Conservation (phyloP, 2,113 vertebrate species). For the Pelecanus crispus region DNA sequence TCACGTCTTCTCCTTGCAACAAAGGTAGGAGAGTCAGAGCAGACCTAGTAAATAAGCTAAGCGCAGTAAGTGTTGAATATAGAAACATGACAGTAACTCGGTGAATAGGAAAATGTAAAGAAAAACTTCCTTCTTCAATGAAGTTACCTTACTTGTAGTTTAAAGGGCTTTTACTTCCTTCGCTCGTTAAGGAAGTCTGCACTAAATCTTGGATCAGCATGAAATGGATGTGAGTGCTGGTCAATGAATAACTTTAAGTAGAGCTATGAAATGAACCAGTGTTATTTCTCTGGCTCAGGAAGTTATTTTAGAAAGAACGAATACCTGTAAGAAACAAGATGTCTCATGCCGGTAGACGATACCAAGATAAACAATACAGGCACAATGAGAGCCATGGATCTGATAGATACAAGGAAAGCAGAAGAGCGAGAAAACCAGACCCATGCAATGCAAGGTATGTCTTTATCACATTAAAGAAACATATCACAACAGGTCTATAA, state of each 20-base stretch:
- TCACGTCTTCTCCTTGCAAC: background rate
- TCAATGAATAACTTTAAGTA: slow-evolving; percentile 35
- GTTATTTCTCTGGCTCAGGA: background rate
- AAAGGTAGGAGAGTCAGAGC: background rate
- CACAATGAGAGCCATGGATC: background rate
- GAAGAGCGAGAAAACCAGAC: slow-evolving; percentile 11
- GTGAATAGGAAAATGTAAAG: background rate
- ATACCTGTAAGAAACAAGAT: slow-evolving; percentile 35
- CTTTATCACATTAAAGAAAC: background rate
- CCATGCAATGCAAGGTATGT: background rate
- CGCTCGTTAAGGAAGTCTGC: background rate
- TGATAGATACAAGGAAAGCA: background rate
- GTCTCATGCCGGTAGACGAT: background rate
- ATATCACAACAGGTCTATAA: background rate
- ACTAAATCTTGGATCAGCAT: background rate
- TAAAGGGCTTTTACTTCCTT: background rate
- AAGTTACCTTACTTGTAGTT: background rate
- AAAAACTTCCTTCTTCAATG: background rate
- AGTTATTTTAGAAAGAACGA: background rate
- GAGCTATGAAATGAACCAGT: slow-evolving; percentile 1
- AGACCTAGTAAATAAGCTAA: background rate
- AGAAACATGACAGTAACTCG: background rate
- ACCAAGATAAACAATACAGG: background rate
- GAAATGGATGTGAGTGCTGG: background rate
- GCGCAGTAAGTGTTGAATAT: no score